Percentiles rank a stretch among this genome's conserved stretches.
phyloP scores from a whole-genome alignment of 2,888 invertebrate species.

The Parasteatoda lunata region DNA sequence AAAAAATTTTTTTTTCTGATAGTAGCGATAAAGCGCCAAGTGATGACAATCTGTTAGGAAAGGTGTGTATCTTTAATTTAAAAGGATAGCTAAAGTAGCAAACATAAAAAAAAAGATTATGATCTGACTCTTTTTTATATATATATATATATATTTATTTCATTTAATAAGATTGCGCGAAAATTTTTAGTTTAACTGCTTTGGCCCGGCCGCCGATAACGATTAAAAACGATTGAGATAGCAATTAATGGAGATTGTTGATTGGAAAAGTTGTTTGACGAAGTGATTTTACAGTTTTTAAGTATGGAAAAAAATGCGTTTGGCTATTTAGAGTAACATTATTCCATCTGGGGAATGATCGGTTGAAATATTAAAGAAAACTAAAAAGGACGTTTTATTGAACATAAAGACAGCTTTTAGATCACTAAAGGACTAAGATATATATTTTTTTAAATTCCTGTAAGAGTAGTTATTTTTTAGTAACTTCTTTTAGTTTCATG shows the following conservation, averaged over 20 bases:
- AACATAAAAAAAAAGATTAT: slow-evolving; percentile 41
- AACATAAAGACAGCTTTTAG: neutral
- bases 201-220: slow-evolving; percentile 67
- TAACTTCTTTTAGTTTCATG: too few relatives aligned
- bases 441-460: too few relatives aligned
- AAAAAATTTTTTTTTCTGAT: slow-evolving; percentile 35
- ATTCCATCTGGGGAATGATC: slow-evolving; percentile 45
- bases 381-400: slow-evolving; percentile 9
- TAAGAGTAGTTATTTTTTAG: too few relatives aligned
- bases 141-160: slow-evolving; percentile 62
- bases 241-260: slow-evolving; percentile 63
- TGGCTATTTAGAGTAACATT: slow-evolving; percentile 30
- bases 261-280: slow-evolving; percentile 66
- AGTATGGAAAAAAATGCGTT: slow-evolving; percentile 34
- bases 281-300: slow-evolving; percentile 53
- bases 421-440: neutral
- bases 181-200: slow-evolving; percentile 68
- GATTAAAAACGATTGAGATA: slow-evolving; percentile 67
- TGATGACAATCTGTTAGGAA: slow-evolving; percentile 53
- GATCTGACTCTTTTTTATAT: slow-evolving; percentile 39
- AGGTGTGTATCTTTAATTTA: slow-evolving; percentile 63
- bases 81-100: slow-evolving; percentile 14
- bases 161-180: slow-evolving; percentile 65
- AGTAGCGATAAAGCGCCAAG: slow-evolving; percentile 59
- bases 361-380: slow-evolving; percentile 31